Conservation (phyloP, 2,797 vertebrate species). For the Molossus alvarezi region DNA sequence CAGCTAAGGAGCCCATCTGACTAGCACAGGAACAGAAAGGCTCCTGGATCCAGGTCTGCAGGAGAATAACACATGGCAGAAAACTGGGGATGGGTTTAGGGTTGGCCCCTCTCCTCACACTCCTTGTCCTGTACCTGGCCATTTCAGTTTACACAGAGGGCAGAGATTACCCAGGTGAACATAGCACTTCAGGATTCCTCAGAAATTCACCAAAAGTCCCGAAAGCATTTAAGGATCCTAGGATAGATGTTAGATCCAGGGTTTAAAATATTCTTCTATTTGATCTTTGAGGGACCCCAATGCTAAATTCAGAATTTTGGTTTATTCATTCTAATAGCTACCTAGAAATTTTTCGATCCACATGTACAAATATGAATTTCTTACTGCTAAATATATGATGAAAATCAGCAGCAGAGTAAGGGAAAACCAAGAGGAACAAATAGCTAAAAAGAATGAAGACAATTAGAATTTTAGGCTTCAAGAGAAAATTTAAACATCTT, state of each 20-base stretch:
- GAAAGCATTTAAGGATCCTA: background rate
- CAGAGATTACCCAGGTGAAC: background rate
- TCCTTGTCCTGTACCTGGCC: background rate
- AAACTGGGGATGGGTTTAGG: no score
- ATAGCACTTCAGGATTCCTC: background rate
- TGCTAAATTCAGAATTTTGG: background rate
- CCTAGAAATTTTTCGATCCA: background rate
- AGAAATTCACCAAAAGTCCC: background rate
- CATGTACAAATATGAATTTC: background rate
- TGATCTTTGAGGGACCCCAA: background rate
- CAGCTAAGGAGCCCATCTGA: background rate
- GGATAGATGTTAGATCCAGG: background rate
- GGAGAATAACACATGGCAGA: background rate
- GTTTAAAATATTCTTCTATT: background rate
- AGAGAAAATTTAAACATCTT: background rate
- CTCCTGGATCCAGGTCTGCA: background rate
- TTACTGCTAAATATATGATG: background rate
- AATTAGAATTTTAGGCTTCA: background rate
- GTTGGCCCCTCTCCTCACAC: background rate
- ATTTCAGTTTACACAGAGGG: background rate
- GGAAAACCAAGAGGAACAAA: background rate
- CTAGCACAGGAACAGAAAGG: background rate
- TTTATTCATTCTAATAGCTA: background rate
- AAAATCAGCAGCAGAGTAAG: background rate
- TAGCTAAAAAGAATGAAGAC: background rate